A percentile compares a stretch with the other conserved stretches of the same genome.
Evolutionary conservation across 2,888 invertebrate genomes (phyloP).

Genomic region (Anorthoa munda): DNA sequence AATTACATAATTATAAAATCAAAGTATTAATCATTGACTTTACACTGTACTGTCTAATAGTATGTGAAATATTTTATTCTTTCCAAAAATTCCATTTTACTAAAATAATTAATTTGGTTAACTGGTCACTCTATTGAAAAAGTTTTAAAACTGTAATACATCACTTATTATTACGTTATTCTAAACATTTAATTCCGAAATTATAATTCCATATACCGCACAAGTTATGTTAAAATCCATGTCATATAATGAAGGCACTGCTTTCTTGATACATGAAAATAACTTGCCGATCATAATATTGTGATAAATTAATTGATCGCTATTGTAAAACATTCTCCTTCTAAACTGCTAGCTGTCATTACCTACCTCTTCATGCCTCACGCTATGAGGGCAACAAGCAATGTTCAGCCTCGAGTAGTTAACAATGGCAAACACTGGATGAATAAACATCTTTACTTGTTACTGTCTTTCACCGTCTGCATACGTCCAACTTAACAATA

Average conservation of each 20-base stretch:
- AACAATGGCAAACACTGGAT: slow-evolving; percentile 5
- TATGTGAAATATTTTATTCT: slow-evolving; percentile 1
- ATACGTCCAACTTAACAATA: slow-evolving; percentile 35
- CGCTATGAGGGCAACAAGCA: slow-evolving; percentile 34
- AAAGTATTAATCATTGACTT: not conserved
- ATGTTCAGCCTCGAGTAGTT: not conserved
- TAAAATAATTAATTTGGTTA: slow-evolving; percentile 53
- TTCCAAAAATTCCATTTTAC: slow-evolving; percentile 23
- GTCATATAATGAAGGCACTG: slow-evolving; percentile 86
- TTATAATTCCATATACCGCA: slow-evolving; percentile 66
- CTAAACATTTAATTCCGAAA: slow-evolving; percentile 66
- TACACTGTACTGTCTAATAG: not conserved
- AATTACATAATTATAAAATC: slow-evolving; percentile 11
- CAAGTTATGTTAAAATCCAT: slow-evolving; percentile 75
- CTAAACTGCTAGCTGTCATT: slow-evolving; percentile 56
- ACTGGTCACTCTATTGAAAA: slow-evolving; percentile 28
- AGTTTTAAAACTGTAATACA: slow-evolving; percentile 46
- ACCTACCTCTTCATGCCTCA: slow-evolving; percentile 15
- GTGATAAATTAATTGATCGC: slow-evolving; percentile 69
- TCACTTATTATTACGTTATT: slow-evolving; percentile 61
- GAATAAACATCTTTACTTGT: slow-evolving; percentile 23
- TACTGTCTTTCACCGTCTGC: slow-evolving; percentile 4
- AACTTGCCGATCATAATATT: slow-evolving; percentile 64
- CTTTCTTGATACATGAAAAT: slow-evolving; percentile 74
- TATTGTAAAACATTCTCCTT: slow-evolving; percentile 53